Evolutionary conservation across 2,113 vertebrate genomes (phyloP).

Genomic region (Chionomys nivalis): DNA sequence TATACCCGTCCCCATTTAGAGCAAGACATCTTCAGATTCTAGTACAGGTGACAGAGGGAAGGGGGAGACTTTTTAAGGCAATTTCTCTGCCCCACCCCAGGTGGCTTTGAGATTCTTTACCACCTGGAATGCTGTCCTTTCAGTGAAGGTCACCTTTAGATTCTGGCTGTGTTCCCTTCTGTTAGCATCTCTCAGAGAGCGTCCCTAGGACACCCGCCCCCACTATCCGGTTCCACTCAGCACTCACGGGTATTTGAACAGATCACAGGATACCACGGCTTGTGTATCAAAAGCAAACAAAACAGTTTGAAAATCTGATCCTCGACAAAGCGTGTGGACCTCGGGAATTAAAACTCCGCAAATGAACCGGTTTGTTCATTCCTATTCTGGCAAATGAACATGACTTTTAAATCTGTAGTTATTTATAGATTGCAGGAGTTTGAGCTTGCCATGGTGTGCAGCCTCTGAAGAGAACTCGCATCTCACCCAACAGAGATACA

Average conservation of each 20-base stretch:
- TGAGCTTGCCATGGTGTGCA: not conserved
- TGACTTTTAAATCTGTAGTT: constrained; percentile 30
- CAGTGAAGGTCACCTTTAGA: constrained; percentile 26
- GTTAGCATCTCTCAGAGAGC: constrained; percentile 55
- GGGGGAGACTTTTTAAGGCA: not conserved
- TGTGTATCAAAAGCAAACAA: constrained; percentile 15
- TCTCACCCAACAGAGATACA: not conserved
- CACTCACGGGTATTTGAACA: not conserved
- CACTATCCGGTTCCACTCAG: not conserved
- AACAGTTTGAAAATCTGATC: not conserved
- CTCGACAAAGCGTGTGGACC: constrained; percentile 22
- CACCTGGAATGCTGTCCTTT: not conserved
- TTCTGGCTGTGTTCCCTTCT: constrained; percentile 50
- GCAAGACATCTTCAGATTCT: not conserved
- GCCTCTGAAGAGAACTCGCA: not conserved
- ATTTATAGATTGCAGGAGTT: constrained; percentile 41
- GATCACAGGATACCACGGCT: constrained; percentile 27
- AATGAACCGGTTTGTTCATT: constrained; percentile 32
- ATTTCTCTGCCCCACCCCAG: not conserved
- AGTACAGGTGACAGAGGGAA: not conserved
- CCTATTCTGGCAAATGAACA: constrained; percentile 33
- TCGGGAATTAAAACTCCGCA: constrained; percentile 34
- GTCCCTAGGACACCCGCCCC: not conserved
- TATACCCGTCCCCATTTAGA: not conserved
- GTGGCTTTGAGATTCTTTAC: constrained; percentile 43